A percentile compares a stretch with the other conserved stretches of the same genome.
Conservation (phyloP, 1,140 invertebrate genomes). For the Drosophila kikkawai region DNA sequence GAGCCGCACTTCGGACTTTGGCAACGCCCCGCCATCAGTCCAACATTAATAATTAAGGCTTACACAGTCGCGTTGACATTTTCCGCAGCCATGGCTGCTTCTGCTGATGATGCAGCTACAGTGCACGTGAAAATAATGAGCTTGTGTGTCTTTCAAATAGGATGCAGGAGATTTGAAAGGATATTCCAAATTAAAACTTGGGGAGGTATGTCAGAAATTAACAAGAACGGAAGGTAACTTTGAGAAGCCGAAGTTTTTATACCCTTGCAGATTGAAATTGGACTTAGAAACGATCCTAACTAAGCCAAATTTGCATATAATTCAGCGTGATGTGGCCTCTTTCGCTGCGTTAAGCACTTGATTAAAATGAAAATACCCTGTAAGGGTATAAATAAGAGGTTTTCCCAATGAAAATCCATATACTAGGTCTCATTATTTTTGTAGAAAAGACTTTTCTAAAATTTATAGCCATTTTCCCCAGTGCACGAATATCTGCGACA, state of each 20-base stretch:
- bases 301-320: not conserved
- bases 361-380: too few relatives aligned
- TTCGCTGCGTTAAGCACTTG: too few relatives aligned
- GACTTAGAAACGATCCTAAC: not conserved
- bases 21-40: slow-evolving; percentile 52
- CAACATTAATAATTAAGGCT: slow-evolving; percentile 67
- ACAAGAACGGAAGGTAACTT: not conserved
- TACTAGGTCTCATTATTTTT: not conserved
- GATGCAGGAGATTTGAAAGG: slow-evolving; percentile 5
- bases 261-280: not conserved
- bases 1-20: slow-evolving; percentile 25
- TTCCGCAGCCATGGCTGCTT: slow-evolving; percentile 35
- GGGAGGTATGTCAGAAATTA: not conserved
- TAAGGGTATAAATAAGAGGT: not conserved
- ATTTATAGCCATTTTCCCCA: not conserved
- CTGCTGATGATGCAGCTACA: slow-evolving; percentile 22
- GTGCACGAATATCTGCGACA: slow-evolving; percentile 17
- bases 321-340: not conserved
- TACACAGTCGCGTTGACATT: slow-evolving; percentile 61
- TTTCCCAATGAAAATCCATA: not conserved
- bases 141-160: not conserved
- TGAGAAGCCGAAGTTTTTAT: not conserved
- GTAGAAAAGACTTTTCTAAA: not conserved
- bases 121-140: slow-evolving; percentile 7
- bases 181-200: slow-evolving; percentile 1